Conservation (phyloP, 1,140 invertebrate genomes). For the Antheraea mylitta region DNA sequence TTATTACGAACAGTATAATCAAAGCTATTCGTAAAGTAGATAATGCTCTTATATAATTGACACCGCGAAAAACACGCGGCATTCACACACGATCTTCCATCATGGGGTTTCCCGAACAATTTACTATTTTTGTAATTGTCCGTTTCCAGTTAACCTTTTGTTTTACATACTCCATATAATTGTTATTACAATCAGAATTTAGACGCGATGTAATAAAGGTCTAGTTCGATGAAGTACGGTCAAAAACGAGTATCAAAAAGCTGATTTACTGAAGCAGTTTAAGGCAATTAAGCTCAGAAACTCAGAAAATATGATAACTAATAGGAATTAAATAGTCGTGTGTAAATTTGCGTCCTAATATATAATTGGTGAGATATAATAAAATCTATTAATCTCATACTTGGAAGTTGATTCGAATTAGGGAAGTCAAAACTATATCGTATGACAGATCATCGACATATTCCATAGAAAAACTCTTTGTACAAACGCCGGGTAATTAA, state of each 20-base stretch:
- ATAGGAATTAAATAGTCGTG: no score
- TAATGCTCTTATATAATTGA: slow-evolving; percentile 52
- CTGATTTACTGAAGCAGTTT: no score
- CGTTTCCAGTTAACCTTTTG: neutral
- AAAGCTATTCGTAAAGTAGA: slow-evolving; percentile 27
- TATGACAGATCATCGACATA: slow-evolving; percentile 41
- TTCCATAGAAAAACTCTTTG: slow-evolving; percentile 67
- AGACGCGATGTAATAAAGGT: no score
- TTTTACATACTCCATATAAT: neutral
- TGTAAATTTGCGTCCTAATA: no score
- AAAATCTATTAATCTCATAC: neutral
- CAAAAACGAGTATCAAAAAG: no score
- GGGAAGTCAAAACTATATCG: slow-evolving; percentile 47
- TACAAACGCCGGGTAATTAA: slow-evolving; percentile 51
- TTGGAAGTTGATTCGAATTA: neutral
- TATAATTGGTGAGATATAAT: neutral
- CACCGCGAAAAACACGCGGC: slow-evolving; percentile 52
- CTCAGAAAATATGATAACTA: no score
- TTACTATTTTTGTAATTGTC: slow-evolving; percentile 28
- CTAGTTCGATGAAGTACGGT: no score
- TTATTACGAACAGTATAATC: no score
- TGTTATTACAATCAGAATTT: no score
- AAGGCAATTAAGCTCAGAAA: no score
- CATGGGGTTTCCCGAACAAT: slow-evolving; percentile 56
- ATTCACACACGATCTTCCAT: slow-evolving; percentile 37